phyloP scores from a whole-genome alignment of 2,888 invertebrate genomes.

The Beris morrisii region DNA sequence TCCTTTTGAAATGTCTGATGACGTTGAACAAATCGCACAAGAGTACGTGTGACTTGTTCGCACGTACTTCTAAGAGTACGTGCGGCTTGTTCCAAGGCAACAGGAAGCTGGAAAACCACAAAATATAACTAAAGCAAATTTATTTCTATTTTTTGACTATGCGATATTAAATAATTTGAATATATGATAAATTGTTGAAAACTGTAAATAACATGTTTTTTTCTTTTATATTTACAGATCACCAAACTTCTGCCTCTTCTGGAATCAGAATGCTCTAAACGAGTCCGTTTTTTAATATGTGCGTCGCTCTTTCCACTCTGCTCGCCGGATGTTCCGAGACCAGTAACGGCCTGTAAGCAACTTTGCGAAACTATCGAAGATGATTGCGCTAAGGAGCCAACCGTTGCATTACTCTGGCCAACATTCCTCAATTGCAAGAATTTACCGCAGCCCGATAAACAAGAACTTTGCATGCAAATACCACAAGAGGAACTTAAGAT shows the following conservation, averaged over 20 bases:
- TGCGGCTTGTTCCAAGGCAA: too few species aligned
- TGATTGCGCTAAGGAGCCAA: slow-evolving; percentile 66
- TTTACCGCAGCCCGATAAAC: slow-evolving; percentile 72
- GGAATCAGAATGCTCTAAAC: slow-evolving; percentile 76
- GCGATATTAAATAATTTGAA: too few species aligned
- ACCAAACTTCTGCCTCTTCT: slow-evolving; percentile 71
- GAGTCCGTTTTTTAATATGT: slow-evolving; percentile 84
- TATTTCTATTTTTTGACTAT: too few species aligned
- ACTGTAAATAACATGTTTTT: slow-evolving; percentile 1
- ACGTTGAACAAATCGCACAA: too few species aligned
- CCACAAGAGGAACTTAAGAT: slow-evolving; percentile 45
- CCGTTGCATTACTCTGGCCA: slow-evolving; percentile 71
- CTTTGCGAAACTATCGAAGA: slow-evolving; percentile 77
- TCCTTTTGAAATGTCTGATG: too few species aligned
- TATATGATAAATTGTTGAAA: too few species aligned
- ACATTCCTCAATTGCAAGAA: slow-evolving; percentile 74
- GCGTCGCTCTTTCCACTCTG: slow-evolving; percentile 90
- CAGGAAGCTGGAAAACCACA: too few species aligned
- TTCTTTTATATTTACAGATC: slow-evolving; percentile 63
- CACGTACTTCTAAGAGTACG: too few species aligned
- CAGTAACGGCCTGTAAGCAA: slow-evolving; percentile 82
- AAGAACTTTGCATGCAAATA: slow-evolving; percentile 77
- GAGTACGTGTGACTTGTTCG: too few species aligned
- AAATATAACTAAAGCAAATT: too few species aligned
- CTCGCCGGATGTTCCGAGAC: slow-evolving; percentile 80